Percentiles rank a stretch among this genome's conserved stretches.
These are phyloP conservation scores for Stichodactyla mertensii DNA, from an alignment of 64 coral and sea anemone genomes.

Conservation along the genomic window DNA sequence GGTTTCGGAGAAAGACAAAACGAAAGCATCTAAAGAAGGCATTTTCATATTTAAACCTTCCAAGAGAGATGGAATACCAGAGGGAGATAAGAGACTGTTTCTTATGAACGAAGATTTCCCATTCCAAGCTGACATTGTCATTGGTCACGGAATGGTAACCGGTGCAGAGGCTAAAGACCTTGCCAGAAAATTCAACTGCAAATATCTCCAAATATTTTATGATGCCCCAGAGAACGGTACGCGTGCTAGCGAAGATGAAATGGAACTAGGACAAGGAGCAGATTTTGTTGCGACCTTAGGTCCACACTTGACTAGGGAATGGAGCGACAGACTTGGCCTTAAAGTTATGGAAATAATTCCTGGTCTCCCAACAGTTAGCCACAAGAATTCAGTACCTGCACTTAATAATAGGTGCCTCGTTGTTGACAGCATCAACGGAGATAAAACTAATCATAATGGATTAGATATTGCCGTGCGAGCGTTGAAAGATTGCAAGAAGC, in stretches of 20 bases:
- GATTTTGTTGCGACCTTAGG: constrained; percentile 63
- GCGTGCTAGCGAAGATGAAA: not conserved
- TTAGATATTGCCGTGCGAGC: constrained; percentile 8
- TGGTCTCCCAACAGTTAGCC: constrained; percentile 8
- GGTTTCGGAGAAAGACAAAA: constrained; percentile 21
- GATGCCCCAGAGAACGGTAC: not conserved
- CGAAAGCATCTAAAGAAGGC: constrained; percentile 32
- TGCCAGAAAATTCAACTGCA: constrained; percentile 39
- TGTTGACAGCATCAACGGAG: not conserved
- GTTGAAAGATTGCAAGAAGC: constrained; percentile 3
- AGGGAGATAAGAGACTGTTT: not conserved
- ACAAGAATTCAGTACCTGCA: constrained; percentile 34
- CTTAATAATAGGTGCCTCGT: constrained; percentile 37
- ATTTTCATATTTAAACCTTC: constrained; percentile 34
- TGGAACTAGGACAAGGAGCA: constrained; percentile 20
- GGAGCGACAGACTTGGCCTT: constrained; percentile 36
- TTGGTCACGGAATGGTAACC: constrained; percentile 55
- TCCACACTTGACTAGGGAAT: constrained; percentile 30
- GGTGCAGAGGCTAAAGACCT: constrained; percentile 49
- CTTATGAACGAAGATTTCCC: constrained; percentile 44
- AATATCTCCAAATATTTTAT: constrained; percentile 50
- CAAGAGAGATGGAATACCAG: constrained; percentile 1
- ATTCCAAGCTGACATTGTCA: constrained; percentile 47
- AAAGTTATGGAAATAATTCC: constrained; percentile 54
- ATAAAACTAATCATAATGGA: not conserved